Conservation (phyloP, 2,113 vertebrate species). For the Neolamprologus devosi region DNA sequence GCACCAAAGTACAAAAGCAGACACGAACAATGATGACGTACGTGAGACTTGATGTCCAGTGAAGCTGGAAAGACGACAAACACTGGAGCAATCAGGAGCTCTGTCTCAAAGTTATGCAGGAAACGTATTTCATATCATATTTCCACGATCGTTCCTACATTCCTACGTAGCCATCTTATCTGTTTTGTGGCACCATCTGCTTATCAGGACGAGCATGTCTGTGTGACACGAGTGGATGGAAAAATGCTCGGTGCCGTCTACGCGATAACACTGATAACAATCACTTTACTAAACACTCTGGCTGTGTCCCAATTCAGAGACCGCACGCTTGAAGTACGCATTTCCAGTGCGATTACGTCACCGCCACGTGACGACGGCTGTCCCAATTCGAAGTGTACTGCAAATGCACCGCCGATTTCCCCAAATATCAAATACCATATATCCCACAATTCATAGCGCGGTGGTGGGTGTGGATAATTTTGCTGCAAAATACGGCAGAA, state of each 20-base stretch:
- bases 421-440: background rate
- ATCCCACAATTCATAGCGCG: background rate
- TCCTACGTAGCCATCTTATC: background rate
- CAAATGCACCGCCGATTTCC: accelerated
- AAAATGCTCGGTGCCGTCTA: background rate
- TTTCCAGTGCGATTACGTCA: accelerated
- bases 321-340: background rate
- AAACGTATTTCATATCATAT: background rate
- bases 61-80: background rate
- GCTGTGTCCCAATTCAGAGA: background rate
- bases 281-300: background rate
- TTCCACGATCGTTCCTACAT: background rate
- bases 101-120: background rate
- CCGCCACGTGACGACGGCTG: accelerated
- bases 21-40: background rate
- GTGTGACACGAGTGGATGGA: background rate
- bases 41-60: background rate
- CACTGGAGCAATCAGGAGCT: background rate
- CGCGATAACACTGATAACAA: background rate
- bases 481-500: background rate
- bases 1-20: background rate
- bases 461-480: background rate
- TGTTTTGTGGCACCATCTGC: background rate
- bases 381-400: background rate
- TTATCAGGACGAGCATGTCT: background rate